phyloP scores from a whole-genome alignment of 2,113 vertebrate genomes.

The Mungos mungo region DNA sequence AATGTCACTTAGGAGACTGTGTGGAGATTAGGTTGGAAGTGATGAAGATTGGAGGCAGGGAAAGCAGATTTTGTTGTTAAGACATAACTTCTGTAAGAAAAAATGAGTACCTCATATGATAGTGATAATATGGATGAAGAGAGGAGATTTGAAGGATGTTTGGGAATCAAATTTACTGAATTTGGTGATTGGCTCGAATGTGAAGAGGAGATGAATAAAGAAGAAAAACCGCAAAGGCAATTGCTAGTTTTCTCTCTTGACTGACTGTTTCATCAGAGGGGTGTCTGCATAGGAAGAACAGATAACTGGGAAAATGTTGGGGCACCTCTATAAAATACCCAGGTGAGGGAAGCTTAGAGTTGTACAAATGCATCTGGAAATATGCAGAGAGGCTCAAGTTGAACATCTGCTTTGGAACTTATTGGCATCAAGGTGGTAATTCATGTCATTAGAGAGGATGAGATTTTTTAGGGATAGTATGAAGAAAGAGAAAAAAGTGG shows the following conservation, averaged over 20 bases:
- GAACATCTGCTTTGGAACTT: neutral
- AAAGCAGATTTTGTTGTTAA: neutral
- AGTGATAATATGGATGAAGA: neutral
- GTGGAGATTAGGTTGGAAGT: neutral
- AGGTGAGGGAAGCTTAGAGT: neutral
- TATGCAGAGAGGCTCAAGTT: neutral
- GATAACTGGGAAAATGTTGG: neutral
- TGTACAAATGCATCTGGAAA: neutral
- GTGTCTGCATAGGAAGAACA: neutral
- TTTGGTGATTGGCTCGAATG: neutral
- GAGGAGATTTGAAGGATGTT: neutral
- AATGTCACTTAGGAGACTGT: neutral
- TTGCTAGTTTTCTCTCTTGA: neutral
- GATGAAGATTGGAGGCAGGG: neutral
- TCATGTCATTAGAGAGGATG: neutral
- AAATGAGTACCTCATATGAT: neutral
- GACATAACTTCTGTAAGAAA: neutral
- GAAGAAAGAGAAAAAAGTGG: neutral
- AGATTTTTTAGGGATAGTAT: neutral
- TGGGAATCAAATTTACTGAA: neutral
- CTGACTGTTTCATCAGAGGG: neutral
- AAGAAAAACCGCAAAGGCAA: neutral
- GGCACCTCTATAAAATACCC: accelerated
- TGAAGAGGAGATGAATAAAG: neutral
- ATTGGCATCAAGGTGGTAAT: neutral